A percentile compares a stretch with the other conserved stretches of the same genome.
phyloP scores from a whole-genome alignment of 53 echinoderm and acorn worm genomes.

The Hippasteria phrygiana region DNA sequence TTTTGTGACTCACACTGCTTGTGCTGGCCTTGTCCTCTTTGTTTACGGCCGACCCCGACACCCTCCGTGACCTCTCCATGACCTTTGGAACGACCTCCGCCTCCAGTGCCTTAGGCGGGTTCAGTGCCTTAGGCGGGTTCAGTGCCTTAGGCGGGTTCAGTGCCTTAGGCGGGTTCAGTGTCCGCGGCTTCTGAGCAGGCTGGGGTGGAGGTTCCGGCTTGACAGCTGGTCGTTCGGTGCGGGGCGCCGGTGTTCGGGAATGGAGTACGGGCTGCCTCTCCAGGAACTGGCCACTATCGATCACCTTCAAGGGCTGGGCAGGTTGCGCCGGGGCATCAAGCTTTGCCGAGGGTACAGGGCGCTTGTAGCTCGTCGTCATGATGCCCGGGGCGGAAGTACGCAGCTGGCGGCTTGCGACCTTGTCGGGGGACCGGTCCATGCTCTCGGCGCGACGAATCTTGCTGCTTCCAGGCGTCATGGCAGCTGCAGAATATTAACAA shows the following conservation, averaged over 20 bases:
- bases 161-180: too few species aligned
- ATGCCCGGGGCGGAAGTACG: slow-evolving; percentile 75
- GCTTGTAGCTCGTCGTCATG: slow-evolving; percentile 54
- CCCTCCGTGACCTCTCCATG: slow-evolving; percentile 37
- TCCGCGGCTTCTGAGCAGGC: not conserved
- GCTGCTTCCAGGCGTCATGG: slow-evolving; percentile 17
- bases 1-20: slow-evolving; percentile 14
- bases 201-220: not conserved
- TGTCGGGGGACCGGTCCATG: slow-evolving; percentile 53
- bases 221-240: not conserved
- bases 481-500: slow-evolving; percentile 42
- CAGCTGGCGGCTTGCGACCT: slow-evolving; percentile 49
- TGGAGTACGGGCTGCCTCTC: not conserved
- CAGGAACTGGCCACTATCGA: not conserved
- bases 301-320: not conserved
- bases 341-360: slow-evolving; percentile 35
- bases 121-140: not conserved
- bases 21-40: slow-evolving; percentile 33
- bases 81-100: slow-evolving; percentile 24
- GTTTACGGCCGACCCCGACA: not conserved
- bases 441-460: slow-evolving; percentile 54
- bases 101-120: not conserved
- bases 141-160: not conserved
- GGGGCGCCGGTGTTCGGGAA: not conserved
- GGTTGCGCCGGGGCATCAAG: not conserved